A percentile compares a stretch with the other conserved stretches of the same genome.
Evolutionary conservation across 2,797 vertebrate genomes (phyloP).

Genomic region (Falco cherrug): DNA sequence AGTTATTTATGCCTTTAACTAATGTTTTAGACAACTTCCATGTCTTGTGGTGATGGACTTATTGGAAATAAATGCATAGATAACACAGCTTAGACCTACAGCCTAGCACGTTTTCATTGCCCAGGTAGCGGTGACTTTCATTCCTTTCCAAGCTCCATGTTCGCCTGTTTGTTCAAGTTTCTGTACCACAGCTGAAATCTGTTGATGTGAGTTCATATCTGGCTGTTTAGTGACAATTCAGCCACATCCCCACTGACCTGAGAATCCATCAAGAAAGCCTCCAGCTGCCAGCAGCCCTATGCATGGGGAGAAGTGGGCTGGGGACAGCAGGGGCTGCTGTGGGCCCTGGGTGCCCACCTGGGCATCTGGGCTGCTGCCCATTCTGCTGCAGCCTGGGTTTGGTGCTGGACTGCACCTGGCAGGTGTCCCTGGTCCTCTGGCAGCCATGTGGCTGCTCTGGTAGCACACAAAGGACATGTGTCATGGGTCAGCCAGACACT

Average conservation of each 20-base stretch:
- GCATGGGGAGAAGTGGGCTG: background rate
- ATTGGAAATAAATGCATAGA: background rate
- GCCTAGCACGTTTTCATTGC: background rate
- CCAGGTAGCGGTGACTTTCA: background rate
- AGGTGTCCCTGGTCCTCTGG: rapidly evolving
- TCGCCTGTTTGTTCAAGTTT: background rate
- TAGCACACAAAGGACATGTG: rapidly evolving
- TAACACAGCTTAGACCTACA: background rate
- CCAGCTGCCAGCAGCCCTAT: rapidly evolving
- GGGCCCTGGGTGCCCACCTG: background rate
- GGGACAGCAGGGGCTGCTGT: rapidly evolving
- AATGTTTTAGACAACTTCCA: background rate
- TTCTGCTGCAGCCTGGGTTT: background rate
- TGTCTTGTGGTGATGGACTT: background rate
- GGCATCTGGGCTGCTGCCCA: no score
- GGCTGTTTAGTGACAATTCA: background rate
- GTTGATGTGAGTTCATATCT: rapidly evolving
- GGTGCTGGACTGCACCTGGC: background rate
- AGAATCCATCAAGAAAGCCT: background rate
- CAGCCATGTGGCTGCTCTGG: rapidly evolving
- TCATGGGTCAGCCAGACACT: background rate
- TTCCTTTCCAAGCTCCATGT: background rate
- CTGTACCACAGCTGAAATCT: background rate
- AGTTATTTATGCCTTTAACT: background rate
- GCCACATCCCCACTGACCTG: no score